These are phyloP conservation scores for Lacerta viridis DNA, from an alignment of 2,797 vertebrate genomes.

Conservation along the genomic window DNA sequence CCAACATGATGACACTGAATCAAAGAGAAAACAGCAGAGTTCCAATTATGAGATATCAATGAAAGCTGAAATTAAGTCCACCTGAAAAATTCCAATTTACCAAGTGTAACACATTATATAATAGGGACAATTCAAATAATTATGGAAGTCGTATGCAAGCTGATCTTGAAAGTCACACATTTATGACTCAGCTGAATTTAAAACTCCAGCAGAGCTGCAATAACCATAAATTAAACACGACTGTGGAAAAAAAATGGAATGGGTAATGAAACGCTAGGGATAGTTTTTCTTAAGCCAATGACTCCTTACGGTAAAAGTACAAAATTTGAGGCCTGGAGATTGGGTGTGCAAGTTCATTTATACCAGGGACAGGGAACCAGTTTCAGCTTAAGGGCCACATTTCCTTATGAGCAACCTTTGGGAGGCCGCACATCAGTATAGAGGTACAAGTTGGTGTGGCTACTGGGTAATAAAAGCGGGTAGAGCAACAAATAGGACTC, in stretches of 20 bases:
- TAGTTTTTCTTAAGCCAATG: background rate
- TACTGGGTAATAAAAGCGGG: no score
- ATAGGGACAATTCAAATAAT: background rate
- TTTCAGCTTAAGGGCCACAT: no score
- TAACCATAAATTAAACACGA: background rate
- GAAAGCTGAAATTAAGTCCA: conserved; percentile 10
- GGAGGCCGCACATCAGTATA: no score
- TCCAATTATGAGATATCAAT: conserved; percentile 17
- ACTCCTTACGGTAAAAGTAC: background rate
- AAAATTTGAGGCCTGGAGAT: background rate
- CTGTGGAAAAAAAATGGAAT: background rate
- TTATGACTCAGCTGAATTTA: conserved; percentile 15
- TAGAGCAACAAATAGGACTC: no score
- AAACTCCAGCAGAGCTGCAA: conserved; percentile 3
- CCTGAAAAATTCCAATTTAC: background rate
- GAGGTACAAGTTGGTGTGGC: no score
- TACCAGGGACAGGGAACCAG: background rate
- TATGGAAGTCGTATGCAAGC: background rate
- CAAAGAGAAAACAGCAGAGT: conserved; percentile 46
- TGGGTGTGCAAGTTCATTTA: background rate
- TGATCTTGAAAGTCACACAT: background rate
- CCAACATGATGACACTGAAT: conserved; percentile 92
- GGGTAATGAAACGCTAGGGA: background rate
- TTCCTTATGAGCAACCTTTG: no score
- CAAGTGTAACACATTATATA: background rate